Conservation (phyloP, 2,888 invertebrate genomes). For the Drosophila differens region DNA sequence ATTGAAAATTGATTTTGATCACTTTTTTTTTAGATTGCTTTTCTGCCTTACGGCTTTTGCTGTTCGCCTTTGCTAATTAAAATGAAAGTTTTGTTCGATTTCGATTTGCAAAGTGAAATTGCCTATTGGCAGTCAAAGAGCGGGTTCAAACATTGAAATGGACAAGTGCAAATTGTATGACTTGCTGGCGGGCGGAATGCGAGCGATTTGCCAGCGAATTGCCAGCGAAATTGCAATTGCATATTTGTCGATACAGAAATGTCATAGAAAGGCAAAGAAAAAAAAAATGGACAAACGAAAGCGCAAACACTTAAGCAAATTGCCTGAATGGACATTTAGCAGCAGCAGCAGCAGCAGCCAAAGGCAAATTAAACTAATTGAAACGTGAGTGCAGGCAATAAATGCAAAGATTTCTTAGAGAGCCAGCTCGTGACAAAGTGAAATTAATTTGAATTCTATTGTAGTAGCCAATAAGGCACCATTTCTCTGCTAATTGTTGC, state of each 20-base stretch:
- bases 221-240: constrained; percentile 48
- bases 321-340: constrained; percentile 29
- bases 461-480: background rate
- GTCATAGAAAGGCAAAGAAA: constrained; percentile 51
- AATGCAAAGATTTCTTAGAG: constrained; percentile 35
- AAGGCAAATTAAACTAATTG: constrained; percentile 58
- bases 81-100: constrained; percentile 68
- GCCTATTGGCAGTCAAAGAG: constrained; percentile 45
- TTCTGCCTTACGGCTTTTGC: constrained; percentile 14
- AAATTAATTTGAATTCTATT: constrained; percentile 21
- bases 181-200: constrained; percentile 53
- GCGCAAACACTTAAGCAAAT: constrained; percentile 56
- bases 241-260: constrained; percentile 31
- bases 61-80: constrained; percentile 66
- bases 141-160: constrained; percentile 35
- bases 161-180: constrained; percentile 33
- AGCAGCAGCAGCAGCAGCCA: constrained; percentile 4
- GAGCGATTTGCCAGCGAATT: constrained; percentile 39
- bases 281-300: constrained; percentile 34
- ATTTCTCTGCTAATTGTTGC: background rate
- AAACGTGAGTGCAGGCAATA: constrained; percentile 43
- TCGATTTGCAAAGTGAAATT: constrained; percentile 66
- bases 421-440: background rate
- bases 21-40: constrained; percentile 27
- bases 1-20: constrained; percentile 67